Base-by-base conservation (phyloP, 2,113 vertebrate species). In the Coryphaenoides rupestris region DNA sequence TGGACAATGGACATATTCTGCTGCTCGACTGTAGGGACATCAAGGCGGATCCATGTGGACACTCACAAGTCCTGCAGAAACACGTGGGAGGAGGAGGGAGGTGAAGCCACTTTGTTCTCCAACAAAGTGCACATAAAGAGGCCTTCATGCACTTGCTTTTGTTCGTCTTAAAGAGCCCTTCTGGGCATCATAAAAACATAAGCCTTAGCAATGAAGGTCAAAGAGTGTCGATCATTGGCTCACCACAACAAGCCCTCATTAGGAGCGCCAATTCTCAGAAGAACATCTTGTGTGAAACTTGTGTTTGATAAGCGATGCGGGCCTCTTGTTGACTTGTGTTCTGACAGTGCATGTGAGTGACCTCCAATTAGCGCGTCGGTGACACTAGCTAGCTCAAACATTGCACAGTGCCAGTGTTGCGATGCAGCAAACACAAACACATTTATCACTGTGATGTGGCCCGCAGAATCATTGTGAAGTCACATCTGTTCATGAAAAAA, bases 1-100 rank as follows among this genome's bases (percentile, higher is more conserved):
- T 26, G 21, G 63, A 89, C 85, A 91, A 88, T 79, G 62, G 65
- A 23, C 17, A 66, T 62, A 88, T 88, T 89, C 81, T 84, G 66
- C 63, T n/a, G 26, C 21, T 63, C 55, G 58, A 65, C 54, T 33
- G 57, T 12, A 63, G 24, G 50, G 59, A 72, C 57, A 61, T 62
- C 50, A 58, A 58, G 65, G 63, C 21, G 15, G 22, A 15, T 10
- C 2, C 5, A 46, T 63, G 22, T 26, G 59, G 71, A 69, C 6
- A 21, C 61, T 13, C n/a, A 50, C n/a, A 65, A 58, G 3, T 21
- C 54, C 45, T 22, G 65, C 63, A 76, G n/a, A n/a, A 68, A 59
- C 24, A 21, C 22, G 40, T 24, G 26, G 55, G 19, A 28, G 58
- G 9, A 9, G 19, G 19, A 40, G 13, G 9, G 33, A 40, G 33